phyloP scores from a whole-genome alignment of 2,797 vertebrate genomes.

The Rhinophrynus dorsalis region DNA sequence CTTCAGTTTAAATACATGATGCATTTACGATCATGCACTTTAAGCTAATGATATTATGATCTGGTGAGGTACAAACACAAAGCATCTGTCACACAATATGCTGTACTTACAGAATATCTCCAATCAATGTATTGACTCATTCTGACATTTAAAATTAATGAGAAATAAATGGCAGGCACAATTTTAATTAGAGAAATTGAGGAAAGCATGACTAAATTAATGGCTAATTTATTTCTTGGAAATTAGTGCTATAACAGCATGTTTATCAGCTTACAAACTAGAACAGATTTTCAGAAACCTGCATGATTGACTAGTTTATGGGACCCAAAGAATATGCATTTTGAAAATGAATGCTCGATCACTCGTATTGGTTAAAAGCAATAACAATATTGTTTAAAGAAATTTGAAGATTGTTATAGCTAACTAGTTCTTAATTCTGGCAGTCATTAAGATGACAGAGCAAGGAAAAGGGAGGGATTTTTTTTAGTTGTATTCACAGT shows the following conservation, averaged over 20 bases:
- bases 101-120: constrained; percentile 60
- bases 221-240: constrained; percentile 11
- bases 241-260: neutral
- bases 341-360: neutral
- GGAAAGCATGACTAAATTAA: constrained; percentile 49
- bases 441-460: too few species aligned
- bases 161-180: constrained; percentile 63
- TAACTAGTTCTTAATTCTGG: too few species aligned
- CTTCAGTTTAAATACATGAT: constrained; percentile 19
- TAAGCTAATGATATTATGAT: constrained; percentile 57
- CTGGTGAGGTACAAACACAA: constrained; percentile 46
- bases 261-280: neutral
- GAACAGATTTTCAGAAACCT: too few species aligned
- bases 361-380: neutral
- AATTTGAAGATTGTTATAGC: too few species aligned
- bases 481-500: too few species aligned
- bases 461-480: too few species aligned
- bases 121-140: constrained; percentile 62
- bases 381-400: too few species aligned
- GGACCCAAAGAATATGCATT: too few species aligned
- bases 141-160: constrained; percentile 64
- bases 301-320: too few species aligned
- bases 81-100: constrained; percentile 63
- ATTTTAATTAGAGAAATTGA: constrained; percentile 60
- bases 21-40: neutral